phyloP scores from a whole-genome alignment of 2,113 vertebrate genomes.

The Cebus imitator region DNA sequence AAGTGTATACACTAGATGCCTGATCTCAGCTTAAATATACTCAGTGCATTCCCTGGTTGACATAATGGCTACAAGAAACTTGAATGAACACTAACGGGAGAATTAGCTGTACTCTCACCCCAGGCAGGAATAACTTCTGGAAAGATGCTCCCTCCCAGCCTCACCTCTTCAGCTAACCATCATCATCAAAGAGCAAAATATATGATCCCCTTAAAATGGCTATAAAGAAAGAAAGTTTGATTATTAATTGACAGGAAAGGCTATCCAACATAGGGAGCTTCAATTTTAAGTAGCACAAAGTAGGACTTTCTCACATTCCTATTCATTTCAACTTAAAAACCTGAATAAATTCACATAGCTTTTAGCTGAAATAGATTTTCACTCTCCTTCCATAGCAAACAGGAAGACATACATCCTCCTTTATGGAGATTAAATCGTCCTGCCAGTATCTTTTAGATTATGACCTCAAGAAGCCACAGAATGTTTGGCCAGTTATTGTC shows the following conservation, averaged over 20 bases:
- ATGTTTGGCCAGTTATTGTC: slow-evolving; percentile 1
- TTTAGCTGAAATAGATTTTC: slow-evolving; percentile 1
- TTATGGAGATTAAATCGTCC: neutral
- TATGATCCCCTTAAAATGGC: neutral
- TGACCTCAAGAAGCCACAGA: neutral
- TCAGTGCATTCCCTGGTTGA: neutral
- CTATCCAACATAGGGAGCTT: neutral
- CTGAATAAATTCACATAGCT: neutral
- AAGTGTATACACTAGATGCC: neutral
- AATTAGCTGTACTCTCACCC: neutral
- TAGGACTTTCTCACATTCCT: neutral
- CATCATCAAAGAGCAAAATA: slow-evolving; percentile 26
- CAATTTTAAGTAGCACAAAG: neutral
- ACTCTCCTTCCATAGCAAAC: neutral
- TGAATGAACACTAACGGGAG: neutral
- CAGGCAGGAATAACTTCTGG: neutral
- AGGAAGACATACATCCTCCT: neutral
- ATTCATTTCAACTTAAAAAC: neutral
- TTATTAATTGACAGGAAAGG: neutral
- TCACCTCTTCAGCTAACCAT: neutral
- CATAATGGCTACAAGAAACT: neutral
- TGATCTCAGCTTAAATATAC: neutral
- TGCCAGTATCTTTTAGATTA: neutral
- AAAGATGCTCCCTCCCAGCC: neutral
- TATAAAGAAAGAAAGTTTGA: slow-evolving; percentile 1